Percentiles rank a stretch among this genome's conserved stretches.
phyloP scores from a whole-genome alignment of 2,113 vertebrate genomes.

The human (Homo sapiens) region GRCh38 chr16:85802001-85802500 shows the following conservation, averaged over 20 bases:
- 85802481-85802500: neutral
- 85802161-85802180: neutral
- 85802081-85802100: neutral
- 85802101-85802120: neutral
- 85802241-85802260: neutral
- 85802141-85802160: neutral
- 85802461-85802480: neutral
- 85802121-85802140: neutral
- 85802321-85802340: neutral
- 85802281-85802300: neutral
- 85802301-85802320: neutral
- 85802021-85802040: neutral
- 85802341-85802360: neutral
- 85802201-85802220: neutral
- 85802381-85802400: neutral
- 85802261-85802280: neutral
- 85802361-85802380: neutral
- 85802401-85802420: neutral
- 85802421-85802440: accelerated
- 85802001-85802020: neutral
- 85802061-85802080: neutral
- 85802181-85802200: neutral
- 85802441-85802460: accelerated
- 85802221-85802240: neutral
- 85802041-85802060: neutral